Conservation (phyloP, 2,888 invertebrate species). For the Drosophila kambysellisi region DNA sequence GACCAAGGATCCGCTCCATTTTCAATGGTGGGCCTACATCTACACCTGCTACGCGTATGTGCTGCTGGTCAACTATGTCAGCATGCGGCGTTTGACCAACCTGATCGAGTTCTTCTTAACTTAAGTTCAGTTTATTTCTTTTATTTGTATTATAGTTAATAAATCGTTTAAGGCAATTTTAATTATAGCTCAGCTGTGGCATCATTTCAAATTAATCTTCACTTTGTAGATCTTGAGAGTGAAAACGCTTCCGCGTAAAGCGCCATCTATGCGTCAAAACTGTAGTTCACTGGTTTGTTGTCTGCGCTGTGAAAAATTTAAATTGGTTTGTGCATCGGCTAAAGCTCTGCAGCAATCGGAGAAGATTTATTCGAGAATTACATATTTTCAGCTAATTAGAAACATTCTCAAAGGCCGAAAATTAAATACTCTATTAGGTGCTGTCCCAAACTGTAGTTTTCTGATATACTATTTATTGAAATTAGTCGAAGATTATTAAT, state of each 20-base stretch:
- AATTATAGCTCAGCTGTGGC: background rate
- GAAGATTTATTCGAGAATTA: background rate
- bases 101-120: conserved; percentile 79
- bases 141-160: background rate
- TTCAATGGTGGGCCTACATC: conserved; percentile 84
- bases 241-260: background rate
- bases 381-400: background rate
- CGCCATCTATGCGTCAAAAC: conserved; percentile 37
- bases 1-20: conserved; percentile 78
- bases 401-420: background rate
- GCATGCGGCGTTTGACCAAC: conserved; percentile 74
- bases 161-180: background rate
- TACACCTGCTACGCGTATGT: conserved; percentile 83
- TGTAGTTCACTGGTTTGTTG: background rate
- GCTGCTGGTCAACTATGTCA: conserved; percentile 81
- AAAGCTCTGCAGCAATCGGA: conserved; percentile 2
- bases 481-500: background rate
- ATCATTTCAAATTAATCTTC: background rate
- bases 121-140: conserved; percentile 30
- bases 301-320: background rate
- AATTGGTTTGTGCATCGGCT: conserved; percentile 32
- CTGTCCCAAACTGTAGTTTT: too few species aligned
- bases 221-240: too few species aligned
- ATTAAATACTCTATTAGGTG: background rate
- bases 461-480: background rate